Percentiles rank a stretch among this genome's conserved stretches.
phyloP scores from a whole-genome alignment of 2,113 vertebrate species.

The Columba janthina region DNA sequence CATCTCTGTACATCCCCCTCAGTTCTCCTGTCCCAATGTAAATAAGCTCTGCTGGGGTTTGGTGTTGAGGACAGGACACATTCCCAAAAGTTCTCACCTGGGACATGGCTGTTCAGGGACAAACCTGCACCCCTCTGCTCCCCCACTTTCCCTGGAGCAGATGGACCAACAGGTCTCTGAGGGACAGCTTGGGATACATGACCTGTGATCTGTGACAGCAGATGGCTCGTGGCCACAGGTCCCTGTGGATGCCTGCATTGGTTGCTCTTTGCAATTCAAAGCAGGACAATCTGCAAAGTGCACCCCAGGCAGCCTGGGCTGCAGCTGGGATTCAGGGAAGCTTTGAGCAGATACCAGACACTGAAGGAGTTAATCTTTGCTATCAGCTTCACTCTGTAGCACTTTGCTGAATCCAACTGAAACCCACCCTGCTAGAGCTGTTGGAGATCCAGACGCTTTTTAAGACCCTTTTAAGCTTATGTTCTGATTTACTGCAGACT shows the following conservation, averaged over 20 bases:
- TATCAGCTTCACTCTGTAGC: accelerated
- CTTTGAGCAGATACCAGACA: background rate
- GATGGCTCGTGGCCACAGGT: background rate
- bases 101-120: background rate
- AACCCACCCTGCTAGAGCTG: background rate
- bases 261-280: background rate
- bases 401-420: background rate
- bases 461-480: background rate
- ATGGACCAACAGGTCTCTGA: background rate
- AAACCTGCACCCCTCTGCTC: background rate
- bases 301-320: background rate
- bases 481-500: background rate
- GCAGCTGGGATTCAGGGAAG: background rate
- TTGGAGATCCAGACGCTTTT: background rate
- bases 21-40: background rate
- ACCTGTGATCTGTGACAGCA: background rate
- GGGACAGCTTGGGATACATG: background rate
- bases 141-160: background rate
- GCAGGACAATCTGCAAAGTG: background rate
- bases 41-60: background rate
- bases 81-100: background rate
- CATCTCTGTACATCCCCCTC: background rate
- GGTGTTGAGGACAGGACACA: no score
- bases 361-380: background rate
- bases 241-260: accelerated